Base-by-base conservation (phyloP, 2,888 invertebrate species). In the Automeris io region DNA sequence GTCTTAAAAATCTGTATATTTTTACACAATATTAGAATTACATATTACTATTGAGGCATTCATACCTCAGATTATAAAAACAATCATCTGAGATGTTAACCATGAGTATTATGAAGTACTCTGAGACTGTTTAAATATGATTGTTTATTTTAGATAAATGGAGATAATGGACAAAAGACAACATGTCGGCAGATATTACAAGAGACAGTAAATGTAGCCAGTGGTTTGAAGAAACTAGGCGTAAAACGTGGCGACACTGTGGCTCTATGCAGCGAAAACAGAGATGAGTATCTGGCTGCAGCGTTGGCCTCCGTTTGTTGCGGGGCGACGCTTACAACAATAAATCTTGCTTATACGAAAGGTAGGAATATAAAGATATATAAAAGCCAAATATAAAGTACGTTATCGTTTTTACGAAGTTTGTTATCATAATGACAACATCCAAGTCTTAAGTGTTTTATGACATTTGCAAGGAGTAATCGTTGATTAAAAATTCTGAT, bases 181-280 rank as follows among this genome's bases (percentile, higher is more conserved):
- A 79, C 85, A 1, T 90, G 73, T 40, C 64, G 58, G 25, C 57
- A 87, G 40, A 69, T 91, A 40, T 55, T 90, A 6, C 79, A 87
- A 43, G 68, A 73, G 22, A 81, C 87, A 12, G 79, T 83, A 1
- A 74, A 80, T 49, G 52, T 89, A 11, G 89, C 90, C 0, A 67
- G 80, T 38, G 87, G 85, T 49, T 62, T 91, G 9, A 64, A 58
- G 49, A 67, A 63, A 12, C 43, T 77, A 21, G 89, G 88, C 4
- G 57, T 90, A 16, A 68, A 59, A 42, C 59, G 73, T 1, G 87
- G 89, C 1, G 89, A 90, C 42, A 70, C 81, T 23, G 69, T 91
- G 33, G 88, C 87, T 0, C 63, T 90, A 38, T 90, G 88, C 51
- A 87, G 89, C 43, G 91, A 90, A 56, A 91, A 91, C 59, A 71